A percentile compares a stretch with the other conserved stretches of the same genome.
Evolutionary conservation across 64 coral and sea anemone genomes (phyloP).

Genomic region (Montipora cactus): DNA sequence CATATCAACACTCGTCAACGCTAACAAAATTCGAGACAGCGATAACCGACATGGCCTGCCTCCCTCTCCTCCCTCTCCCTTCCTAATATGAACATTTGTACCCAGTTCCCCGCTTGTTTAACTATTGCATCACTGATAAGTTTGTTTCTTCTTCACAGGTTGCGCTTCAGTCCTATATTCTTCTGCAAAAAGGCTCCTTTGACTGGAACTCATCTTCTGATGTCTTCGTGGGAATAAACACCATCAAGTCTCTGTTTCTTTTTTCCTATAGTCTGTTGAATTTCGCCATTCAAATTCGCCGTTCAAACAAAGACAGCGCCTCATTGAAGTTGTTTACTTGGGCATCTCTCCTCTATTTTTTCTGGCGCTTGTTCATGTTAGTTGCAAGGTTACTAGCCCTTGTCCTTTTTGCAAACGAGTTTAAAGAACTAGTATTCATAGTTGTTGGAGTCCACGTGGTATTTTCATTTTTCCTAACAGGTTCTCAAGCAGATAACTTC

Average conservation of each 20-base stretch:
- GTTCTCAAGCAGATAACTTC: neutral
- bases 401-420: neutral
- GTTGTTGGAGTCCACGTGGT: neutral
- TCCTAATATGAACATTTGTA: too few species aligned
- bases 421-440: neutral
- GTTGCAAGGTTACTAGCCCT: constrained; percentile 3
- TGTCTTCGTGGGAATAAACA: neutral
- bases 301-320: neutral
- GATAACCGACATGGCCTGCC: too few species aligned
- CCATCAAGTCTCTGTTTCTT: constrained; percentile 16
- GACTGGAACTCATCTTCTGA: constrained; percentile 14
- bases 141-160: neutral
- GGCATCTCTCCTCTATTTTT: constrained; percentile 7
- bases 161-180: constrained; percentile 23
- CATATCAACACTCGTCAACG: too few species aligned
- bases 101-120: too few species aligned
- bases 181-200: neutral
- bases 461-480: neutral
- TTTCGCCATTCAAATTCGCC: neutral
- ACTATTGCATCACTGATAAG: too few species aligned
- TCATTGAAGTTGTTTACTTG: neutral
- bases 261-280: constrained; percentile 11
- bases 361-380: constrained; percentile 30
- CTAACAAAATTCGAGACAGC: too few species aligned
- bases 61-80: too few species aligned